A percentile compares a stretch with the other conserved stretches of the same genome.
Conservation (phyloP, 2,113 vertebrate species). For the Glaucidium brasilianum region DNA sequence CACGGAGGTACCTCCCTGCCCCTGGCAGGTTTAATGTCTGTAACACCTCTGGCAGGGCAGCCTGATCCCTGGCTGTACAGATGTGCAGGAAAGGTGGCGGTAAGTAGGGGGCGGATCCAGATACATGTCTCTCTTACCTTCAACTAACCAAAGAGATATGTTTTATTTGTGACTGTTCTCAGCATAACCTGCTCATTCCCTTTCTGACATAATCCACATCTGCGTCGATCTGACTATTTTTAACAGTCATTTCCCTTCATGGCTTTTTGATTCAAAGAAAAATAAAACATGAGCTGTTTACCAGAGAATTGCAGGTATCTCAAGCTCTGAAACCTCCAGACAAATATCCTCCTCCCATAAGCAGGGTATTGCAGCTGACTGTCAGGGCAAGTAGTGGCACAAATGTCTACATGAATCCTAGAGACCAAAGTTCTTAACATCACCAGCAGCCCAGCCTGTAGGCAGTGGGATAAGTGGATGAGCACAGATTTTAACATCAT, state of each 20-base stretch:
- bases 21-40: not conserved
- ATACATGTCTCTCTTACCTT: not conserved
- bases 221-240: not conserved
- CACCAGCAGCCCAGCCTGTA: not conserved
- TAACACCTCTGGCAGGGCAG: not conserved
- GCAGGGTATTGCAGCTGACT: not conserved
- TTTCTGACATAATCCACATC: not conserved
- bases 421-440: not conserved
- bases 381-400: not conserved
- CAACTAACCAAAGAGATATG: not conserved
- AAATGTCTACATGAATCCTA: not conserved
- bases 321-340: not conserved
- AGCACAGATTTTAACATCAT: not conserved
- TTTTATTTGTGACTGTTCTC: not conserved
- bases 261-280: slow-evolving; percentile 3
- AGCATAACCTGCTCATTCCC: not conserved
- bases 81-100: not conserved
- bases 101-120: not conserved
- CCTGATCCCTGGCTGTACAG: not conserved
- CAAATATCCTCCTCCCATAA: not conserved
- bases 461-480: not conserved
- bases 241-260: not conserved
- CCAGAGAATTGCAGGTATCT: not conserved
- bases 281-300: not conserved
- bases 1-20: not conserved